A percentile compares a stretch with the other conserved stretches of the same genome.
phyloP scores from a whole-genome alignment of 1,140 invertebrate species.

The Sitobion miscanthi region DNA sequence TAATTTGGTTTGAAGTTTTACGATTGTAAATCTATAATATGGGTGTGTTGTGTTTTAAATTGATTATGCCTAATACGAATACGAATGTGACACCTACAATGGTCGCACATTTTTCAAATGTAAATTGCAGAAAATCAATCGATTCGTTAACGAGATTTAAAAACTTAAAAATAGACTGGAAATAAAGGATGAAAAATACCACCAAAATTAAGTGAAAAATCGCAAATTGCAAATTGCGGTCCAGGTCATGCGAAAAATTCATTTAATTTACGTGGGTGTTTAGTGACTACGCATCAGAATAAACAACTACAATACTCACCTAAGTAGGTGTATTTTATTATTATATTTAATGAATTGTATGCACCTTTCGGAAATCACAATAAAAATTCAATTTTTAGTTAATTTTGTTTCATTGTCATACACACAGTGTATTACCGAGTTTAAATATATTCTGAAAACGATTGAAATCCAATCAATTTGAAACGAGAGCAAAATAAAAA shows the following conservation, averaged over 20 bases:
- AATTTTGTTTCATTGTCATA: not conserved
- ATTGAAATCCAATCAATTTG: not conserved
- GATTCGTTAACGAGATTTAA: not conserved
- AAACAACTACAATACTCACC: not conserved
- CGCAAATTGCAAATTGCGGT: not conserved
- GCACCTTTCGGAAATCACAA: too few species aligned
- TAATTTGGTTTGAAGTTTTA: not conserved
- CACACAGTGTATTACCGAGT: too few species aligned
- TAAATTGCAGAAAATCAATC: not conserved
- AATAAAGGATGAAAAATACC: not conserved
- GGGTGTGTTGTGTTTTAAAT: not conserved
- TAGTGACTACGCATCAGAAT: not conserved
- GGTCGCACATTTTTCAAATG: not conserved
- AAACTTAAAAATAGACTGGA: not conserved
- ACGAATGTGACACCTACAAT: not conserved
- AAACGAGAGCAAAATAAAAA: not conserved
- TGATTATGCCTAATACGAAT: not conserved
- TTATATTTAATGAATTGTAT: too few species aligned
- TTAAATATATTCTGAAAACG: too few species aligned
- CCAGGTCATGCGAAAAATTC: not conserved
- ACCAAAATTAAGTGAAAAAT: not conserved
- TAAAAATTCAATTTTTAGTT: not conserved
- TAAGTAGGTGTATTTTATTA: not conserved
- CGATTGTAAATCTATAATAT: not conserved
- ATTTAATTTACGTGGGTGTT: not conserved